Percentiles rank a stretch among this genome's conserved stretches.
Evolutionary conservation across 2,113 vertebrate genomes (phyloP).

Genomic region (Meleagris gallopavo): DNA sequence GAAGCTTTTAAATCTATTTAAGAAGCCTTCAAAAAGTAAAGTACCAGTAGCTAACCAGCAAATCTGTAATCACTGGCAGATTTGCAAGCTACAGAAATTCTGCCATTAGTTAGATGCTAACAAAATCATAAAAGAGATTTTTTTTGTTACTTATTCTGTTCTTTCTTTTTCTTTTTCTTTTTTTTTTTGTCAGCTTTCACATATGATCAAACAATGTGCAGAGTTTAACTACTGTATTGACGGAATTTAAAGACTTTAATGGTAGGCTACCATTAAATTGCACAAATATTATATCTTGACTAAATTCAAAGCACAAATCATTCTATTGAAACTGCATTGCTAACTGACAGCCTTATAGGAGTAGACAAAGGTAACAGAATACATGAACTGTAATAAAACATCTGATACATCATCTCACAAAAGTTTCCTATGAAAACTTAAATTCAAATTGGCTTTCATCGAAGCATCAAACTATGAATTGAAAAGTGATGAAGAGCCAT

Average conservation of each 20-base stretch:
- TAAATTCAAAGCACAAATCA: slow-evolving; percentile 58
- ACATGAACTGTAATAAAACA: slow-evolving; percentile 64
- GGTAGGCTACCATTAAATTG: slow-evolving; percentile 13
- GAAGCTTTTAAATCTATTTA: background rate
- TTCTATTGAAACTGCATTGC: slow-evolving; percentile 24
- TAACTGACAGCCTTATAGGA: slow-evolving; percentile 58
- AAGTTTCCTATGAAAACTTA: slow-evolving; percentile 67
- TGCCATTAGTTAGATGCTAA: background rate
- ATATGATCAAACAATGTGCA: background rate
- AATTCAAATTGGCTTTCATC: slow-evolving; percentile 64
- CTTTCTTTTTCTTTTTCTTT: too few relatives aligned
- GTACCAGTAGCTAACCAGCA: background rate
- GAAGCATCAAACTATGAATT: slow-evolving; percentile 65
- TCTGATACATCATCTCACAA: slow-evolving; percentile 55
- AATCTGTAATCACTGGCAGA: background rate
- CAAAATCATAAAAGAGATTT: background rate
- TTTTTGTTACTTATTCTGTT: background rate
- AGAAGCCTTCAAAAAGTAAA: background rate
- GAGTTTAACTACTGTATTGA: background rate
- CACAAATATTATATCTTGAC: slow-evolving; percentile 45
- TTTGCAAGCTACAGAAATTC: background rate
- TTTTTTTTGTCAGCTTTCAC: background rate
- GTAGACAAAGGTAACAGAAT: slow-evolving; percentile 36
- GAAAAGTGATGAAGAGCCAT: slow-evolving; percentile 61
- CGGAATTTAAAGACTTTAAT: slow-evolving; percentile 14